Evolutionary conservation across 2,113 vertebrate species (phyloP), one percentile per base, ranked within the genome.

Genomic region (Saguinus midas): DNA sequence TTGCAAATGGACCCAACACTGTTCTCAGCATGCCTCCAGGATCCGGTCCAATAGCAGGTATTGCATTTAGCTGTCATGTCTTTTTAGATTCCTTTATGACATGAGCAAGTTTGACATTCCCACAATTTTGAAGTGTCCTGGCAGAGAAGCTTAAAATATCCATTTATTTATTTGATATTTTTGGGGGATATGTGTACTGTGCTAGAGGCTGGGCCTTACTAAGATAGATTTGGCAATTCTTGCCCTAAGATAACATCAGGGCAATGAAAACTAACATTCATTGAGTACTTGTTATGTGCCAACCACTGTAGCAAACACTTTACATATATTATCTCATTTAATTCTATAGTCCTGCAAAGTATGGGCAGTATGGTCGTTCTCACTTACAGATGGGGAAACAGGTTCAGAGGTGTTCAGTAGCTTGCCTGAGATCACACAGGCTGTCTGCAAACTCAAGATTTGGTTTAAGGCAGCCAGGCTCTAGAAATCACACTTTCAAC

Each of bases 1-100:
- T 40, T 32, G 29, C 70, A 18, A 13, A 0, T 21, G 40, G 35
- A 55, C 16, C 35, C 48, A 6, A 8, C 3, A 0, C n/a, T 4
- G 29, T 87, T 12, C 58, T 61, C 9, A 37, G 21, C 2, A 20
- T 89, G 8, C 58, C 12, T 32, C 58, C 3, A 64, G 73, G 50
- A 8, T 55, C 93, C 37, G n/a, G 29, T 27, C 18, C 1, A 25
- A 2, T 5, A 2, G 4, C 40, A 25, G 35, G 8, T 1, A 17
- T 21, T 10, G 13, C 52, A 8, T 61, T 50, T 20, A 37, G 35
- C 43, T 40, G 14, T 27, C 32, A 1, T 2, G 70, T 45, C 55
- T 32, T 72, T 72, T 90, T 75, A 82, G 37, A 29, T 37, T 68
- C 64, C 35, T n/a, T 43, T 17, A 8, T 1, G 50, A 84, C 14